Percentiles rank a stretch among this genome's conserved stretches.
Conservation (phyloP, 2,113 vertebrate species). For the Microtus richardsoni region DNA sequence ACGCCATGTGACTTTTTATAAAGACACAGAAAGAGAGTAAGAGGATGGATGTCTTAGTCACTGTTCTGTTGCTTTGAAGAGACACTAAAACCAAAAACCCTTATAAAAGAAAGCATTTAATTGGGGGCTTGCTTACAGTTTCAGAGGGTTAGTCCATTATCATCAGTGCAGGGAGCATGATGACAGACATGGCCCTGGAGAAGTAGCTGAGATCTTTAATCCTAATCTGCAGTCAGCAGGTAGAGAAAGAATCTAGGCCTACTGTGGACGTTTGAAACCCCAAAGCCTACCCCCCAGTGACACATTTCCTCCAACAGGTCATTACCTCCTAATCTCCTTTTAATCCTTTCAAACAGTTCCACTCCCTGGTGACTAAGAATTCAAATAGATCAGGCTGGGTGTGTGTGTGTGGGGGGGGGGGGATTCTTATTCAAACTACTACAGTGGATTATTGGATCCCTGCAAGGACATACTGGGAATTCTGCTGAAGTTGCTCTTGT, state of each 20-base stretch:
- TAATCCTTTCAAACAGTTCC: background rate
- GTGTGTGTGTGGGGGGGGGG: no score
- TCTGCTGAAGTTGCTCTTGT: accelerated
- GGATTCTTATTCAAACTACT: background rate
- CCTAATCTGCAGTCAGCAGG: background rate
- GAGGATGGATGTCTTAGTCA: background rate
- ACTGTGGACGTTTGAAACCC: background rate
- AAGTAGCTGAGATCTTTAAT: background rate
- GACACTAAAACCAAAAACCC: background rate
- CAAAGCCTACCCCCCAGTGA: background rate
- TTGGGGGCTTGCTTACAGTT: background rate
- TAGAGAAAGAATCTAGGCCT: background rate
- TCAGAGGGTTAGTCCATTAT: background rate
- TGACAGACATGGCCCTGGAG: background rate
- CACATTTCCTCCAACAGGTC: background rate
- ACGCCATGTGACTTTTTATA: background rate
- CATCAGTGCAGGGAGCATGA: background rate
- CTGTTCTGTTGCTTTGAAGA: background rate
- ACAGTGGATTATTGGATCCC: background rate
- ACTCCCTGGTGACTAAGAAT: background rate
- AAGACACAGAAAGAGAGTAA: background rate
- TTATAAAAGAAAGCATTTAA: background rate
- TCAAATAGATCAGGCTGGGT: background rate
- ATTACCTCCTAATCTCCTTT: background rate
- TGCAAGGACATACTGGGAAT: background rate